Percentiles rank a stretch among this genome's conserved stretches.
Evolutionary conservation across 2,888 invertebrate genomes (phyloP).

Genomic region (Conus canariensis): DNA sequence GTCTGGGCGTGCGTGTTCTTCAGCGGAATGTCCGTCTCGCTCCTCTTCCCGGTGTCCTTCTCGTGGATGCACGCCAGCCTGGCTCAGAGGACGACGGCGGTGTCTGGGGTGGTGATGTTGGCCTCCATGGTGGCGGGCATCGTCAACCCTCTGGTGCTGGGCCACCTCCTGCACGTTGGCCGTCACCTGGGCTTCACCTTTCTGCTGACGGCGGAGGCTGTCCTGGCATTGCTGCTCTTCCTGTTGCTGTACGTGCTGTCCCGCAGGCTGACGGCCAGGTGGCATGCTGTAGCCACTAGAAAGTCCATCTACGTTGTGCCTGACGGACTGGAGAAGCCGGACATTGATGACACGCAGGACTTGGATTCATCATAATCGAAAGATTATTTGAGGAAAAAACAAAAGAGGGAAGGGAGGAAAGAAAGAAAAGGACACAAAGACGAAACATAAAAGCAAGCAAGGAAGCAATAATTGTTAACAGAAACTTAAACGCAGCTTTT

Average conservation of each 20-base stretch:
- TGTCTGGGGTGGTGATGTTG: conserved; percentile 20
- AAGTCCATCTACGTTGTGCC: conserved; percentile 19
- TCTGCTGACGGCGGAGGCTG: not conserved
- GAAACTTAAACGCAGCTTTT: no score
- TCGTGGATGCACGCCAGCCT: conserved; percentile 21
- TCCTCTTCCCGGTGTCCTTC: conserved; percentile 27
- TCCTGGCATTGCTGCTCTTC: not conserved
- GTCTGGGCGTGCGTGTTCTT: conserved; percentile 35
- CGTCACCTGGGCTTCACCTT: not conserved
- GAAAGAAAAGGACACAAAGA: not conserved
- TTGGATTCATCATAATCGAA: not conserved
- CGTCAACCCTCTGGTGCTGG: conserved; percentile 30
- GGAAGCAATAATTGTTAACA: no score
- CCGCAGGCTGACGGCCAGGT: not conserved
- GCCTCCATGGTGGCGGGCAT: conserved; percentile 14
- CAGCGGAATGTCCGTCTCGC: conserved; percentile 17
- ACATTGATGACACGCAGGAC: not conserved
- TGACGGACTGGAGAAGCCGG: not conserved
- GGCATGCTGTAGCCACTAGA: not conserved
- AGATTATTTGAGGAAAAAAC: not conserved
- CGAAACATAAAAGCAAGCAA: no score
- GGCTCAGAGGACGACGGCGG: not conserved
- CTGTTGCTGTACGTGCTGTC: conserved; percentile 16
- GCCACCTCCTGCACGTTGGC: not conserved
- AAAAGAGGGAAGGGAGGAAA: not conserved